Evolutionary conservation across 2,797 vertebrate genomes (phyloP), one percentile per base, ranked within the genome.

Genomic region (Lepilemur septentrionalis): DNA sequence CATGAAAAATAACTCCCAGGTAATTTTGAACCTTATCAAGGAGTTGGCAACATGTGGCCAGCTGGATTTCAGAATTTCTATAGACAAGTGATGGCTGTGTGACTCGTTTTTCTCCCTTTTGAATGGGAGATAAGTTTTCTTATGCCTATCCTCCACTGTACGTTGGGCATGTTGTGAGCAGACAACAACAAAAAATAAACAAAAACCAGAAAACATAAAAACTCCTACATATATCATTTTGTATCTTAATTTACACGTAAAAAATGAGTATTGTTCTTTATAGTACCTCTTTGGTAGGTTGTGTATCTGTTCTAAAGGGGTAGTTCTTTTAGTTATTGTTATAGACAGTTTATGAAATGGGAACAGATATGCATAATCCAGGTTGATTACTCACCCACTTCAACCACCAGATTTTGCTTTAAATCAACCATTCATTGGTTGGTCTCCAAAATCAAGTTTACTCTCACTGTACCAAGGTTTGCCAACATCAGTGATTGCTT

Each of bases 31-130:
- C 43, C 43, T 86, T 82, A 78, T 79, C 52, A 97, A 94, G 78
- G 15, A 57, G 35, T 2, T 79, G 73, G 73, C 28, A 89, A 87
- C 61, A 86, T 28, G 63, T 23, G 57, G 25, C 90, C 57, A 67
- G 55, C 2, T 91, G 90, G 61, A 85, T 89, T 86, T 95, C 43
- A 69, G 73, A 82, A 85, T 95, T 82, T 86, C 32, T 89, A 38
- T 10, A 93, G 14, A 48, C 7, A 50, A 72, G 22, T 55, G 41
- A 93, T 43, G 87, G 50, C 20, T 93, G 1, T 5, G 17, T 72
- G 75, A 22, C 52, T 86, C 41, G 55, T 78, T 79, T 93, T 43
- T 30, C 52, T 72, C 22, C 38, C 11, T 46, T 82, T 78, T 52
- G 63, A 82, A 81, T 2, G 22, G 46, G 48, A 76, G 41, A 2